Base-by-base conservation (phyloP, 2,113 vertebrate genomes). In the Bujurquina vittata region DNA sequence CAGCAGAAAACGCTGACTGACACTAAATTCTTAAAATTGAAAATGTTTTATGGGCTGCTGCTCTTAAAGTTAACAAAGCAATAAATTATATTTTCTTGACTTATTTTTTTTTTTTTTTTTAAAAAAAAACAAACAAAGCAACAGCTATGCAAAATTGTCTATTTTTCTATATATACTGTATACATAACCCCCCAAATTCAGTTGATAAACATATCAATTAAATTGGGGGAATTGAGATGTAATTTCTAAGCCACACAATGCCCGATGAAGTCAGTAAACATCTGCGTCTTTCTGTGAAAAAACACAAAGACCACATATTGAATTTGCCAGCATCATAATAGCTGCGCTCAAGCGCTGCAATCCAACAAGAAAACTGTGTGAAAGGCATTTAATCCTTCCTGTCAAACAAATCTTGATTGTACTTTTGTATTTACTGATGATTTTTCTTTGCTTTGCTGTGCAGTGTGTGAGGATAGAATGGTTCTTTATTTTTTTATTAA, bases 301-400 rank as follows among this genome's bases (percentile, higher is more conserved):
- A 61, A 2, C 4, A 26, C 26, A 5, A 65, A 58, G 0, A 23
- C 54, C 8, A 4, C 11, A 15, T 11, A 35, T 61, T 67, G 10
- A 60, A 26, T 75, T 62, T 43, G 62, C 46, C 46, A 65, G 10
- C 15, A 12, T 79, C 2, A 3, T 4, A 20, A 22, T 40, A 26
- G 33, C 61, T 69, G 26, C 12, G 31, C 59, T 31, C 26, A n/a
- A 60, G 4, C 11, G 8, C 26, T 6, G 3, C 57, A 63, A n/a
- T 52, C 10, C 18, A 61, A 60, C 14, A 58, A 52, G 37, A 61
- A 67, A 58, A 10, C 29, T 6, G 1, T 7, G 23, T 26, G 22
- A 46, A 31, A 18, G 0, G 3, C 5, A 17, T 35, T 26, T 0
- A 0, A 14, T 76, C 31, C 17, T 20, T 20, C 33, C 22, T 55